Evolutionary conservation across 1,140 invertebrate species (phyloP), one percentile per base, ranked within the genome.

Genomic region (Drosophila seguyi): DNA sequence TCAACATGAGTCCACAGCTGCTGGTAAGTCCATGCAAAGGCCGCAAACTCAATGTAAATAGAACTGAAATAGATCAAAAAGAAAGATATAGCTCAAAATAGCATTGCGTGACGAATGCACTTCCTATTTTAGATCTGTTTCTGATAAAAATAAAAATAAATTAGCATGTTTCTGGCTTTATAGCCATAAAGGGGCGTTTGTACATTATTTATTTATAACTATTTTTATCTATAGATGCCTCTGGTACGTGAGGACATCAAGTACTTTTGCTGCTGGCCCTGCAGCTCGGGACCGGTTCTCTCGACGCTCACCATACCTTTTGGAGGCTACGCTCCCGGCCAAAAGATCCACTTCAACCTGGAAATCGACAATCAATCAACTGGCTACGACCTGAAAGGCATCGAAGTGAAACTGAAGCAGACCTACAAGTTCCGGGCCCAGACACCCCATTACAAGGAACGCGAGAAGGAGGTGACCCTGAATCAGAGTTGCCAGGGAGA

Each of bases 1-100:
- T 97, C 16, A 97, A 97, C 92, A 92, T 94, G 81, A 94, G 94
- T 44, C 72, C 92, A 4, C 71, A 88, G 13, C 58, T 82, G 39
- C 41, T 91, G 66, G 90, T 91, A 18, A 72, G 75, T 75, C 11
- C 25, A 42, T 16, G 1, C 13, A 8, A 45, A 22, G 42, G 20
- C 20, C 42, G 25, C 22, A 29, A 2, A n/a, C 44, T 18, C 3
- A 10, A 42, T 48, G 47, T 47, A 22, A 29, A 34, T 31, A 50
- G 4, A 31, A 22, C 6, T 11, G 16, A 20, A 45, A 25, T 13
- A 59, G 34, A 11, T 27, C 22, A 25, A 29, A 41, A 10, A 56
- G 13, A 5, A 29, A 42, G 55, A 42, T 57, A 41, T 14, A 6
- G 13, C 20, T 22, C 0, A 11, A 52, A 34, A 53, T 22, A 36